Base-by-base conservation (phyloP, 2,888 invertebrate species). In the Athalia circularis region DNA sequence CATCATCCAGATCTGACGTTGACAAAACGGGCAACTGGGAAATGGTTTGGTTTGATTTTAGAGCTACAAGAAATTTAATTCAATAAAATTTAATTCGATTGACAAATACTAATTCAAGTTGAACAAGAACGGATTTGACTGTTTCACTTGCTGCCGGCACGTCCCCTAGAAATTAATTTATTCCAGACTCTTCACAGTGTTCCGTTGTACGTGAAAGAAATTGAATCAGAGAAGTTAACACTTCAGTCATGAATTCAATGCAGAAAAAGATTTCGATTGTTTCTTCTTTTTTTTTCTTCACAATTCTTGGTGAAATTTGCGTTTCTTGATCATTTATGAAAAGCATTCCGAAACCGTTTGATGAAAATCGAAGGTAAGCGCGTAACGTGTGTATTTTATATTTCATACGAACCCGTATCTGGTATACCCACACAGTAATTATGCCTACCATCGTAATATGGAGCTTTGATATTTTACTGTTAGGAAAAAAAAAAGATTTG, bases 141-240 rank as follows among this genome's bases (percentile, higher is more conserved):
- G n/a, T n/a, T n/a, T 64, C 45, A n/a, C 52, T 59, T 47, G 43
- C 59, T 47, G 47, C 59, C 47, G 29, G 5, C 59, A 8, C 47
- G 47, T 72, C 57, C 72, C 47, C 9, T 15, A 59, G 68, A 54
- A 67, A 67, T 67, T 50, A n/a, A 4, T 70, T 70, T 43, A 52
- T 57, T 54, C 54, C 45, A 54, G 54, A 29, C 5, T 29, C 29
- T 29, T 29, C 29, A 29, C 29, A 29, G 29, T 29, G 2, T 29
- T 29, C 29, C 29, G 29, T 29, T 29, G 29, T 29, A 29, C 29
- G 29, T 29, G 29, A 2, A 9, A 5, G 70, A 11, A 15, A 72
- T 72, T 72, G 45, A 45, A 72, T 72, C 47, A 72, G 45, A 47
- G 57, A 57, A 72, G 57, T 72, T 72, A 57, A 72, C 72, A 72